Conservation (phyloP, 1,140 invertebrate species). For the Habropoda laboriosa region DNA sequence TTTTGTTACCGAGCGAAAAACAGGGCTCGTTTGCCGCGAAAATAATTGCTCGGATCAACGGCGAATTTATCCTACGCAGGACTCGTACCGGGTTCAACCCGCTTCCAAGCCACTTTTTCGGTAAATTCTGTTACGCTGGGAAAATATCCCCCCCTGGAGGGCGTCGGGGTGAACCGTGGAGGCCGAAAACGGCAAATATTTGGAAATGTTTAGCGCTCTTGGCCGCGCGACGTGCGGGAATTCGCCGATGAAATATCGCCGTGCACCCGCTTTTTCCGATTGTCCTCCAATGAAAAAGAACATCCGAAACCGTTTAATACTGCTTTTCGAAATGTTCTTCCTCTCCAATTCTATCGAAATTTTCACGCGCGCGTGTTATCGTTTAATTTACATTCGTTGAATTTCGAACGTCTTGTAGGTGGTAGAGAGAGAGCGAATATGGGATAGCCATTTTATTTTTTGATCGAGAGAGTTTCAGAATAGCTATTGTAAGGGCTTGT, state of each 20-base stretch:
- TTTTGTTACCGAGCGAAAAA: not conserved
- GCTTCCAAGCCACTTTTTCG: not conserved
- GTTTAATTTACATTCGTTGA: no score
- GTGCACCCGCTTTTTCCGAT: not conserved
- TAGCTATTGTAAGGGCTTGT: no score
- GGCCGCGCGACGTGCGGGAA: not conserved
- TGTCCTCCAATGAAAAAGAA: not conserved
- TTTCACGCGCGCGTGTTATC: no score
- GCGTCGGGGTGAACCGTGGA: not conserved
- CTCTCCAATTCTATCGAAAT: not conserved
- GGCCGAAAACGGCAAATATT: not conserved
- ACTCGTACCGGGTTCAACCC: not conserved
- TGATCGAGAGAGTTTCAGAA: no score
- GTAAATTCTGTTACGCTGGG: not conserved
- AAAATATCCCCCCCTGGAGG: not conserved
- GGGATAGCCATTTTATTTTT: no score
- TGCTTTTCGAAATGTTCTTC: not conserved
- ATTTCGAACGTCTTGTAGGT: no score
- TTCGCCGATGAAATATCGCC: not conserved
- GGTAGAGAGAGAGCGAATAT: no score
- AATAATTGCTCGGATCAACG: slow-evolving; percentile 28
- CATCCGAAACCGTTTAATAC: not conserved
- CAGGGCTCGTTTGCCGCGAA: not conserved
- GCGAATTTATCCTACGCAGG: slow-evolving; percentile 7
- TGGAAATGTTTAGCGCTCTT: not conserved